Percentiles rank a stretch among this genome's conserved stretches.
Evolutionary conservation across 2,113 vertebrate genomes (phyloP).

Genomic region (Lepisosteus oculatus): DNA sequence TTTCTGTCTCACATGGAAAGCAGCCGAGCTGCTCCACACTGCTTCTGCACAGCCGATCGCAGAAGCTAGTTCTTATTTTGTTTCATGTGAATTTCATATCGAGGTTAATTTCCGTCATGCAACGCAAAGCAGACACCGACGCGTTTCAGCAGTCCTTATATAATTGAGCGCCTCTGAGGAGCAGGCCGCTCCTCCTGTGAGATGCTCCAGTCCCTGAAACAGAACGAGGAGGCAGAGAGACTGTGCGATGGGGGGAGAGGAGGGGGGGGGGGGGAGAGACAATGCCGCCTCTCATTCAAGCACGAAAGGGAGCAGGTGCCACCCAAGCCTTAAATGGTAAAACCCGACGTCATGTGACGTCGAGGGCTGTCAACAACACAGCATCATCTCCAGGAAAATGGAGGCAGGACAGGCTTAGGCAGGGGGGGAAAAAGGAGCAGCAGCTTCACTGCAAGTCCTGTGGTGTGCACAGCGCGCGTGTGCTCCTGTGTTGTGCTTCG

Average conservation of each 20-base stretch:
- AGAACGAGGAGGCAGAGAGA: background rate
- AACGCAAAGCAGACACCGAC: no score
- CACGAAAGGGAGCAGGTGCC: conserved; percentile 63
- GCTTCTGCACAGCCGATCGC: no score
- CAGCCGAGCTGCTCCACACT: no score
- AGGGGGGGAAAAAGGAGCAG: conserved; percentile 23
- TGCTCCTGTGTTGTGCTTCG: background rate
- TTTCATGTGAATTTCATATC: no score
- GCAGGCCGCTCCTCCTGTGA: background rate
- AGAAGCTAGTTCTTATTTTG: no score
- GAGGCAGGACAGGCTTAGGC: conserved; percentile 54
- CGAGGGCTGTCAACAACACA: conserved; percentile 61
- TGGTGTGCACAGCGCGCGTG: background rate
- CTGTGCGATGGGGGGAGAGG: conserved; percentile 23
- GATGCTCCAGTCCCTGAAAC: no score
- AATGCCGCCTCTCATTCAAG: background rate
- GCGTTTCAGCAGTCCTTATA: no score
- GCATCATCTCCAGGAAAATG: conserved; percentile 62
- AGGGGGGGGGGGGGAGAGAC: conserved; percentile 24
- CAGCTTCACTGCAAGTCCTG: conserved; percentile 22
- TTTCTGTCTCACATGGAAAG: no score
- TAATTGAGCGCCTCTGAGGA: background rate
- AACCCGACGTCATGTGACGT: conserved; percentile 52
- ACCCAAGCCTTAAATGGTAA: conserved; percentile 47
- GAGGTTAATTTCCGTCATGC: no score